Percentiles rank a stretch among this genome's conserved stretches.
phyloP scores from a whole-genome alignment of 2,797 vertebrate species.

The Oryzias dopingdopingensis region DNA sequence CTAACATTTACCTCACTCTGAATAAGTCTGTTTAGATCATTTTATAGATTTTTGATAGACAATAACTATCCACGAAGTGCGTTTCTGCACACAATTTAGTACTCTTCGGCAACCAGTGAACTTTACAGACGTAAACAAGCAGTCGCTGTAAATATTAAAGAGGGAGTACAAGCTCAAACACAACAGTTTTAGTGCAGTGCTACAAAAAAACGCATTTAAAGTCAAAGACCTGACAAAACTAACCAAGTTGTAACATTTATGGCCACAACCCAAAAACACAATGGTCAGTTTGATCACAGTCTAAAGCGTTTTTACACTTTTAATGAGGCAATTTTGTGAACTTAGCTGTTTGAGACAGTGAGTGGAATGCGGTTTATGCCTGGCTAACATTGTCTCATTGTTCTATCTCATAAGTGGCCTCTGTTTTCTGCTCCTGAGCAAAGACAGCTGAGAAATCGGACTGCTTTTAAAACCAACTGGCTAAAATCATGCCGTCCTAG shows the following conservation, averaged over 20 bases:
- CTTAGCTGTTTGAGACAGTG: constrained; percentile 66
- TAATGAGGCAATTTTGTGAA: constrained; percentile 77
- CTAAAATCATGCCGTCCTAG: constrained; percentile 60
- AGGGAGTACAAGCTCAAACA: constrained; percentile 31
- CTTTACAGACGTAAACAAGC: constrained; percentile 49
- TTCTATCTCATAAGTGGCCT: constrained; percentile 70
- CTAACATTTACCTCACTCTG: constrained; percentile 35
- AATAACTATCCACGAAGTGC: constrained; percentile 25
- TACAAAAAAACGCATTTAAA: constrained; percentile 52
- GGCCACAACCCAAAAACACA: constrained; percentile 45
- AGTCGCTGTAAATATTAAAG: too few species aligned
- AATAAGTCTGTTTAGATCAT: constrained; percentile 47
- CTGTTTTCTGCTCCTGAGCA: constrained; percentile 68
- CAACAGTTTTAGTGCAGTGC: constrained; percentile 26
- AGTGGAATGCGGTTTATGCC: constrained; percentile 66
- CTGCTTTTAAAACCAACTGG: constrained; percentile 44
- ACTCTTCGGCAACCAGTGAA: constrained; percentile 38
- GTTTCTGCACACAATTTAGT: constrained; percentile 40
- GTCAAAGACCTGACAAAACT: constrained; percentile 51
- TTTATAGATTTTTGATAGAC: constrained; percentile 27
- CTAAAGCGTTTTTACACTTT: constrained; percentile 72
- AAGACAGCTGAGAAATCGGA: constrained; percentile 66
- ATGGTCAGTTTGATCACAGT: constrained; percentile 65
- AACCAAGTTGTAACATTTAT: constrained; percentile 55
- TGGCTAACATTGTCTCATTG: constrained; percentile 74